A percentile compares a stretch with the other conserved stretches of the same genome.
These are phyloP conservation scores for Arenaria interpres DNA, from an alignment of 2,113 vertebrate genomes.

Conservation along the genomic window DNA sequence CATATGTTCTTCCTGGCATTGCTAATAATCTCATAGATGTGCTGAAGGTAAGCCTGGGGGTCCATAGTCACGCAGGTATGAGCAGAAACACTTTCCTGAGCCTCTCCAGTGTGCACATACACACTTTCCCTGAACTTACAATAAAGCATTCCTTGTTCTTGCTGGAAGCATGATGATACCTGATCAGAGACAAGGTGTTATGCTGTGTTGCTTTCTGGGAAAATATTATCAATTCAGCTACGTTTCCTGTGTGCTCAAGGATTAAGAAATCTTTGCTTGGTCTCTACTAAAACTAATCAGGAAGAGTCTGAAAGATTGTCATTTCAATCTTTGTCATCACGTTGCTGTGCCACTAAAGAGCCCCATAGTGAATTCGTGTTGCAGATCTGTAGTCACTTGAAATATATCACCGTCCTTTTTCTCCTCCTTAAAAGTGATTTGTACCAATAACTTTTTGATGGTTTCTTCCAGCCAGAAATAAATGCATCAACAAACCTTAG, in stretches of 20 bases:
- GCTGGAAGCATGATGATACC: background rate
- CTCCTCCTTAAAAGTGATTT: background rate
- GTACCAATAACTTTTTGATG: background rate
- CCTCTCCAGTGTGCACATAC: background rate
- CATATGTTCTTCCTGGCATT: background rate
- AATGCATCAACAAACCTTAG: background rate
- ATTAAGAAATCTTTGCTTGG: background rate
- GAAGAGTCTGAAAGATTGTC: fast-evolving
- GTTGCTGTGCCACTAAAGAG: background rate
- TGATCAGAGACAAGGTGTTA: background rate
- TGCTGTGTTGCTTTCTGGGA: too few species aligned
- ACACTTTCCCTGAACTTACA: fast-evolving
- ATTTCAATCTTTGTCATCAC: background rate
- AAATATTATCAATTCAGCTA: fast-evolving
- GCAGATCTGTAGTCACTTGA: background rate
- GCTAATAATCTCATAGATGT: background rate
- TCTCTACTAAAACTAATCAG: background rate
- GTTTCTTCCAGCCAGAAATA: background rate
- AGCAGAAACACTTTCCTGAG: background rate
- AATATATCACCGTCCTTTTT: fast-evolving
- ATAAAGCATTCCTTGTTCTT: background rate
- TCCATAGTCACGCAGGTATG: background rate
- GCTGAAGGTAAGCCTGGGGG: background rate
- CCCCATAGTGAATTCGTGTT: background rate
- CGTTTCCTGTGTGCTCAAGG: background rate